These are phyloP conservation scores for Ceratotherium simum DNA, from an alignment of 2,113 vertebrate species.

Conservation along the genomic window DNA sequence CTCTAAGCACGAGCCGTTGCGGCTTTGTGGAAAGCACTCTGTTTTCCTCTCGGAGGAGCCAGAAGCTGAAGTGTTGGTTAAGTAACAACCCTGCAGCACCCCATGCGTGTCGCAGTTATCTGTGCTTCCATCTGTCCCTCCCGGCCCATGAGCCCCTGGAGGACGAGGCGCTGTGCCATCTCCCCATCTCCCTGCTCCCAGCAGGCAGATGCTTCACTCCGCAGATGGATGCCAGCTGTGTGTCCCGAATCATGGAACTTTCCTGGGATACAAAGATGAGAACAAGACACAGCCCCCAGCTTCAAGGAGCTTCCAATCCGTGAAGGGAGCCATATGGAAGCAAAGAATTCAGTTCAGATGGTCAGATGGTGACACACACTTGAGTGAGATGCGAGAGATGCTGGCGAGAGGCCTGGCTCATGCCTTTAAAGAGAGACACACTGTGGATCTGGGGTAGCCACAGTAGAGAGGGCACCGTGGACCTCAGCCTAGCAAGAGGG, in stretches of 20 bases:
- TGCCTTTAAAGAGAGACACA: rapidly evolving
- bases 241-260: background rate
- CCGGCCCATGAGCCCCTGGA: background rate
- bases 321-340: background rate
- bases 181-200: background rate
- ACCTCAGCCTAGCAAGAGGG: background rate
- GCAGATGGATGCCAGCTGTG: background rate
- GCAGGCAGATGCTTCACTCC: background rate
- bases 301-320: rapidly evolving
- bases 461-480: rapidly evolving
- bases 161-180: background rate
- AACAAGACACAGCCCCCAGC: background rate
- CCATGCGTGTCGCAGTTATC: rapidly evolving
- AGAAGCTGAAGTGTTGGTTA: background rate
- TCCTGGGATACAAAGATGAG: background rate
- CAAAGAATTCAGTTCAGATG: rapidly evolving
- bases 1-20: rapidly evolving
- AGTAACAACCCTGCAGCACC: rapidly evolving
- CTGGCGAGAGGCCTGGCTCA: rapidly evolving
- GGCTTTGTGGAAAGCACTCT: rapidly evolving
- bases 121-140: background rate
- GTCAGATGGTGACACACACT: rapidly evolving
- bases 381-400: rapidly evolving
- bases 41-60: background rate
- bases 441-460: background rate